These are phyloP conservation scores for Halcyon smyrnensis DNA, from an alignment of 2,797 vertebrate genomes.

Conservation along the genomic window DNA sequence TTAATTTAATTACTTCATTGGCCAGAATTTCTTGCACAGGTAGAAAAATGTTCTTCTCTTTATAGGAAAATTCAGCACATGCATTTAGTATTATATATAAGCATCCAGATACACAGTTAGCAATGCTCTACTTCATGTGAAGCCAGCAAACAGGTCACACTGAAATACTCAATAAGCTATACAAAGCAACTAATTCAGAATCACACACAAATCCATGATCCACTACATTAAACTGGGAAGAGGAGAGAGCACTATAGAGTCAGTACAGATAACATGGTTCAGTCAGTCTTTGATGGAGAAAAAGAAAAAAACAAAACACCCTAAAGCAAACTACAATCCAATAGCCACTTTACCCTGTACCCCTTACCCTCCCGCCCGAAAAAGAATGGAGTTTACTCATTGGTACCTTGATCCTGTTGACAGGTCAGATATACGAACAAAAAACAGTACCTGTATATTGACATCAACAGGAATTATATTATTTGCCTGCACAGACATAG, in stretches of 20 bases:
- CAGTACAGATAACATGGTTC: neutral
- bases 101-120: neutral
- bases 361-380: neutral
- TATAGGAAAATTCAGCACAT: neutral
- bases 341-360: neutral
- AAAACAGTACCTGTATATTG: neutral
- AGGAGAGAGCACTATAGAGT: neutral
- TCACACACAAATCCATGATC: neutral
- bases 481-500: neutral
- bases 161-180: neutral
- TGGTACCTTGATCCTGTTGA: neutral
- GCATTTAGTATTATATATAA: constrained; percentile 7
- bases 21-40: neutral
- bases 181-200: neutral
- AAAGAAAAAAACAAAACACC: neutral
- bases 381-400: neutral
- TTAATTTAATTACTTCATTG: neutral
- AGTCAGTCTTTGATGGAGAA: neutral
- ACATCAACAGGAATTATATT: neutral
- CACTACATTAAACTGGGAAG: neutral
- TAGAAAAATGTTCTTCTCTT: constrained; percentile 11
- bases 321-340: neutral
- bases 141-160: constrained; percentile 1
- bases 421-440: neutral
- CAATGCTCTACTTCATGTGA: neutral